Conservation (phyloP, 2,888 invertebrate genomes). For the Pecten maximus region DNA sequence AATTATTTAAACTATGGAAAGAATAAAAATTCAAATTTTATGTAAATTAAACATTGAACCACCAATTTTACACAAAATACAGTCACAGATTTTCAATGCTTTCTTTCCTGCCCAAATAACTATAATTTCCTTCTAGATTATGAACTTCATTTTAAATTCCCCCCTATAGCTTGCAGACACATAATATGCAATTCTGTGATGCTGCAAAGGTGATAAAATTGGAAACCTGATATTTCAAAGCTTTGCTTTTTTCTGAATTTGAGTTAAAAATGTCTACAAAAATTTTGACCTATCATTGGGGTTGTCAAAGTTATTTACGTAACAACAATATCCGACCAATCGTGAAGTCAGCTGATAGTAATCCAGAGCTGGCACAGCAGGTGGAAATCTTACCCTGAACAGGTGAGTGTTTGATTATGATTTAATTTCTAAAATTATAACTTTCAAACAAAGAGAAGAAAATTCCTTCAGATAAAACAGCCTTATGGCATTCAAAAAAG, state of each 20-base stretch:
- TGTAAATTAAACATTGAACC: not conserved
- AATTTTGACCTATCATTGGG: not conserved
- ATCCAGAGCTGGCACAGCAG: not conserved
- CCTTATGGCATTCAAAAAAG: not conserved
- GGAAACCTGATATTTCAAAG: conserved; percentile 24
- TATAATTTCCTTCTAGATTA: not conserved
- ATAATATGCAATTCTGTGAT: not conserved
- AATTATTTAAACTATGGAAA: conserved; percentile 5
- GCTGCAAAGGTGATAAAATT: not conserved
- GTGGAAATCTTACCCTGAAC: not conserved
- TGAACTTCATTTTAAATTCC: not conserved
- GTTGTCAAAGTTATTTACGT: not conserved
- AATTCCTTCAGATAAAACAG: not conserved
- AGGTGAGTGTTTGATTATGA: conserved; percentile 8
- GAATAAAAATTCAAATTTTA: conserved; percentile 31
- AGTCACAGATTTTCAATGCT: not conserved
- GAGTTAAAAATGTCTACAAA: not conserved
- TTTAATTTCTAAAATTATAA: not conserved
- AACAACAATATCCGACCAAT: not conserved
- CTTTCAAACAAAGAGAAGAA: not conserved
- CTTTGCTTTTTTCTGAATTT: not conserved
- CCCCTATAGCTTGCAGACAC: not conserved
- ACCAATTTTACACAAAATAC: not conserved
- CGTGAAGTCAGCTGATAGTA: not conserved
- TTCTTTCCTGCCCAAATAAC: not conserved